Conservation (phyloP, 2,888 invertebrate species). For the Capitulum mitella region DNA sequence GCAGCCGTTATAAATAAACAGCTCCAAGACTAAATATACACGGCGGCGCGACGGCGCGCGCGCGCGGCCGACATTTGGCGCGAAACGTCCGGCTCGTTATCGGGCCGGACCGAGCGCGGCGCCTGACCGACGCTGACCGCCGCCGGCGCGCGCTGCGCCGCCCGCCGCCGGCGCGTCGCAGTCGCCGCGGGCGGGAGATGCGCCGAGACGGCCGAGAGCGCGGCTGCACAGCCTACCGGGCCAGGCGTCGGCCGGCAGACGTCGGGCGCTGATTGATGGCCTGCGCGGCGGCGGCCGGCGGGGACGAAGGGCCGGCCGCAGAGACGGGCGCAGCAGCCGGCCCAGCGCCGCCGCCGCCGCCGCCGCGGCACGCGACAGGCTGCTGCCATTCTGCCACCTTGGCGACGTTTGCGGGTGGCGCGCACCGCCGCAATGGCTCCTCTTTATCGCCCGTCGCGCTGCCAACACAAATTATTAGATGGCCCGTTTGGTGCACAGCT, state of each 20-base stretch:
- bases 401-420: not conserved
- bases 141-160: not conserved
- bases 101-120: not conserved
- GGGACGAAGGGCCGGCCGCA: not conserved
- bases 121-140: not conserved
- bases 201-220: too few relatives aligned
- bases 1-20: constrained; percentile 15
- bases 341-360: too few relatives aligned
- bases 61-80: not conserved
- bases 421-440: not conserved
- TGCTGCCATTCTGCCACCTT: too few relatives aligned
- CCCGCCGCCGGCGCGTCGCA: too few relatives aligned
- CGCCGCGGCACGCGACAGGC: too few relatives aligned
- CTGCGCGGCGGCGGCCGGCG: not conserved
- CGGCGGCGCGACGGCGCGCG: not conserved
- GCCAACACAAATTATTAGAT: constrained; percentile 7
- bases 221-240: too few relatives aligned
- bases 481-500: not conserved
- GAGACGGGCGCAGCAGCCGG: not conserved
- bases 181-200: too few relatives aligned
- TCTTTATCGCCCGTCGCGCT: not conserved
- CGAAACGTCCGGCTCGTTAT: not conserved
- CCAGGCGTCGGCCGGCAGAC: too few relatives aligned
- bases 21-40: constrained; percentile 14
- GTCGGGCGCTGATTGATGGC: too few relatives aligned